Evolutionary conservation across 2,113 vertebrate genomes (phyloP).

Genomic region (Chunga burmeisteri): DNA sequence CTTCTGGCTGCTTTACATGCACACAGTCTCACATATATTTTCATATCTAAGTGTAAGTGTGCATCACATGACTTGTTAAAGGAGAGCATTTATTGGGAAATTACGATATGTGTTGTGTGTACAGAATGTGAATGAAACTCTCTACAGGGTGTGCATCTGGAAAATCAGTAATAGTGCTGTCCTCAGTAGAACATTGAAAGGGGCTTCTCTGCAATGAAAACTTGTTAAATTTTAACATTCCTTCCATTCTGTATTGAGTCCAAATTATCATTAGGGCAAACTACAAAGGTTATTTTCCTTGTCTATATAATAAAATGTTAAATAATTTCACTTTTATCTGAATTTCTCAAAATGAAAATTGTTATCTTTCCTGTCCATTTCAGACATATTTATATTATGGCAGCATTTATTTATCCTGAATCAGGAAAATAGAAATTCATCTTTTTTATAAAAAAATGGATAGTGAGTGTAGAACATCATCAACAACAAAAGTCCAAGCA

Average conservation of each 20-base stretch:
- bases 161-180: not conserved
- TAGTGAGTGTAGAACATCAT: not conserved
- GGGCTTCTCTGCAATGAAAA: not conserved
- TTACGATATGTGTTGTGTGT: not conserved
- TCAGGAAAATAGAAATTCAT: not conserved
- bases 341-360: not conserved
- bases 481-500: not conserved
- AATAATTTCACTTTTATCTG: not conserved
- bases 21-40: not conserved
- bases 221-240: not conserved
- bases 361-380: not conserved
- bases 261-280: not conserved
- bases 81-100: not conserved
- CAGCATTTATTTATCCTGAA: not conserved
- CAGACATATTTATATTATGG: not conserved
- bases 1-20: not conserved
- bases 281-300: not conserved
- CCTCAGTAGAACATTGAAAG: not conserved
- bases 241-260: not conserved
- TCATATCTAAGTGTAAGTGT: not conserved
- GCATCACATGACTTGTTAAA: not conserved
- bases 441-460: not conserved
- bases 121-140: not conserved
- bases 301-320: not conserved
- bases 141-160: not conserved